Evolutionary conservation across 2,888 invertebrate genomes (phyloP).

Genomic region (Drosophila putrida): DNA sequence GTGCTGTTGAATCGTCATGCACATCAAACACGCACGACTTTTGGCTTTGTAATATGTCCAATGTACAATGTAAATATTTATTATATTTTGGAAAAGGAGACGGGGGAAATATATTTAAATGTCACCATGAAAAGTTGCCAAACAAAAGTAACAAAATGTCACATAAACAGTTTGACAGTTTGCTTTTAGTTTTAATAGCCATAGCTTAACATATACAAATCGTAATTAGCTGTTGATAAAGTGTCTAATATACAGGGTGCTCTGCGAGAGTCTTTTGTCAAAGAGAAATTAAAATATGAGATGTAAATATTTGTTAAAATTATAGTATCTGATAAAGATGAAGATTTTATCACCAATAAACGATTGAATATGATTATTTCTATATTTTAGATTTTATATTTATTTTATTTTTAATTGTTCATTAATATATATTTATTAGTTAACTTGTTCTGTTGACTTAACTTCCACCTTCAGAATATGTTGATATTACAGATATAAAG

Average conservation of each 20-base stretch:
- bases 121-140: constrained; percentile 12
- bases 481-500: no score
- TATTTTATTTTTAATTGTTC: no score
- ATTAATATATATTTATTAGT: no score
- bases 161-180: constrained; percentile 21
- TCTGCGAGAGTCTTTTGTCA: background rate
- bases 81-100: background rate
- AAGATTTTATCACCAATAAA: no score
- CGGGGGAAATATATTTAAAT: constrained; percentile 12
- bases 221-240: constrained; percentile 14
- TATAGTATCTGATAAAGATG: background rate
- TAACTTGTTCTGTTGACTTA: no score
- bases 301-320: background rate
- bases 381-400: no score
- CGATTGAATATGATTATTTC: no score
- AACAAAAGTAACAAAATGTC: constrained; percentile 32
- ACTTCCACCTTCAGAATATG: no score
- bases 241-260: background rate
- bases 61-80: constrained; percentile 29
- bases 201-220: background rate
- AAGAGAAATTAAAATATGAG: background rate
- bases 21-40: constrained; percentile 41
- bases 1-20: constrained; percentile 55
- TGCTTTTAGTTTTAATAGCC: constrained; percentile 15
- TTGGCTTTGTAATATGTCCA: constrained; percentile 12